A percentile compares a stretch with the other conserved stretches of the same genome.
Conservation (phyloP, 2,113 vertebrate species). For the Nibea albiflora region DNA sequence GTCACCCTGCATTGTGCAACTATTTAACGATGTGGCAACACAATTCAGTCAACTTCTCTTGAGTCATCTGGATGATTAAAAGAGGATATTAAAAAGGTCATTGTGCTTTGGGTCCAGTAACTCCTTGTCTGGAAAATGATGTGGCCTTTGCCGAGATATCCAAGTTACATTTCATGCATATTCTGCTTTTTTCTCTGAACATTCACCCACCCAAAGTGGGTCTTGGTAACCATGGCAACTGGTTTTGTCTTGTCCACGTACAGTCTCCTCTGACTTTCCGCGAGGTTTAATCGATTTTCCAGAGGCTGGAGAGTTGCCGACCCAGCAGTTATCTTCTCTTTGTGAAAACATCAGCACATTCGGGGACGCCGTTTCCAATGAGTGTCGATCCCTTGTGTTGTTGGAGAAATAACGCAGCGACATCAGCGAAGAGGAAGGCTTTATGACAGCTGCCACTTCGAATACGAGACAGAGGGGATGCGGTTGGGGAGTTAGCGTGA, state of each 20-base stretch:
- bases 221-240: constrained; percentile 66
- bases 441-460: constrained; percentile 69
- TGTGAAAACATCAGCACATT: constrained; percentile 73
- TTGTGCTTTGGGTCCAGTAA: neutral
- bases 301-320: constrained; percentile 68
- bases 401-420: constrained; percentile 52
- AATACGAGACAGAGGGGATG: constrained; percentile 48
- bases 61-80: neutral
- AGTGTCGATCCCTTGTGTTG: constrained; percentile 43
- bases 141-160: neutral
- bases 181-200: constrained; percentile 13
- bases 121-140: neutral
- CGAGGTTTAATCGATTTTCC: constrained; percentile 69
- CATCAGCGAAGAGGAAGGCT: constrained; percentile 49
- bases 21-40: neutral
- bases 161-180: constrained; percentile 31
- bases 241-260: constrained; percentile 48
- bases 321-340: constrained; percentile 65
- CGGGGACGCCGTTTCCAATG: constrained; percentile 49
- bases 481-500: constrained; percentile 45
- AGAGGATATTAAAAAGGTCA: neutral
- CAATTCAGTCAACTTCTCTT: constrained; percentile 4
- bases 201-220: constrained; percentile 10
- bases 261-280: constrained; percentile 44
- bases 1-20: constrained; percentile 4